Conservation (phyloP, 2,113 vertebrate genomes). For the Vireo altiloquus region DNA sequence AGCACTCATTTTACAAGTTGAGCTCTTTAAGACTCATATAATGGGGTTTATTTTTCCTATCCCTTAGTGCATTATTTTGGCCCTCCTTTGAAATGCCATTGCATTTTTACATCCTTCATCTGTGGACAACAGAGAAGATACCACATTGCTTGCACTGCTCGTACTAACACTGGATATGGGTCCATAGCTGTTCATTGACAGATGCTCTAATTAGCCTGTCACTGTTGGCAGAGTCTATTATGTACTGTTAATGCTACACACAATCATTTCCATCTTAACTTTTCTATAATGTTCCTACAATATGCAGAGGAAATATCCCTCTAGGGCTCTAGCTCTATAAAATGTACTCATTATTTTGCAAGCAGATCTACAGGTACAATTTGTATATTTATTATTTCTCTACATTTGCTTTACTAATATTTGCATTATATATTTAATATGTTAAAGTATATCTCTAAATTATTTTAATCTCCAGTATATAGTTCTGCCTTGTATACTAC, state of each 20-base stretch:
- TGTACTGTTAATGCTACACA: neutral
- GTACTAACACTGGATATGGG: neutral
- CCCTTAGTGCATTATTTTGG: neutral
- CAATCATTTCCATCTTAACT: neutral
- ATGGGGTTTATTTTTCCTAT: neutral
- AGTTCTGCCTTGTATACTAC: neutral
- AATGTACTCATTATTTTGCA: neutral
- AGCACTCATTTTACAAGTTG: neutral
- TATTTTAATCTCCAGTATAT: neutral
- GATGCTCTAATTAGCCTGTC: neutral
- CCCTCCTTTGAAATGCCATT: neutral
- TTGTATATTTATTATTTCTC: neutral
- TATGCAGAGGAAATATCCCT: neutral
- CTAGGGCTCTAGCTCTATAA: neutral
- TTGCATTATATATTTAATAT: neutral
- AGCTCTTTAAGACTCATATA: neutral
- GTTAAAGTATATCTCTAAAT: neutral
- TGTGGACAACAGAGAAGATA: neutral
- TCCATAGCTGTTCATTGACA: neutral
- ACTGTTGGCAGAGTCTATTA: neutral
- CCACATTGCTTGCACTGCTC: neutral
- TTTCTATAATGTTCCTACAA: neutral
- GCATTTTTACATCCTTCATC: neutral
- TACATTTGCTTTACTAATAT: neutral
- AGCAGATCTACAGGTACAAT: neutral